Conservation (phyloP, 1,140 invertebrate species). For the Penaeus indicus region DNA sequence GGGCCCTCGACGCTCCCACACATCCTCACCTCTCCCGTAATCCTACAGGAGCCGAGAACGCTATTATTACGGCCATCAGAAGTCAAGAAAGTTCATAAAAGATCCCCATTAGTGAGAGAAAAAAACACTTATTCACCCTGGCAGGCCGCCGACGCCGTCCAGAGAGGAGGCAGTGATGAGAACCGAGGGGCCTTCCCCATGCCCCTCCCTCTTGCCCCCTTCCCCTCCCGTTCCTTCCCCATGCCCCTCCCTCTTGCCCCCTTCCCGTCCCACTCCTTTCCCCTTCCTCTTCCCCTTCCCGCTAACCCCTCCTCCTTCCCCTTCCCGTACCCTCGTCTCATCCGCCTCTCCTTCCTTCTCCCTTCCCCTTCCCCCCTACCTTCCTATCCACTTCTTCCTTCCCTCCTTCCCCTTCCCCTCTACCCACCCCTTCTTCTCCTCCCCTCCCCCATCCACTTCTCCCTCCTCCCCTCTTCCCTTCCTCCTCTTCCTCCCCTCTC, state of each 20-base stretch:
- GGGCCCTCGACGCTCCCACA: too few species aligned
- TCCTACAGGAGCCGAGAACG: too few species aligned
- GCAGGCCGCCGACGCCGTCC: too few species aligned
- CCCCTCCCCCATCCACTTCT: background rate
- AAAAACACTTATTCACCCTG: too few species aligned
- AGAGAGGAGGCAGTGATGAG: too few species aligned
- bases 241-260: background rate
- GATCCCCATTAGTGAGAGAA: too few species aligned
- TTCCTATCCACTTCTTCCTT: background rate
- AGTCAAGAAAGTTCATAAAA: too few species aligned
- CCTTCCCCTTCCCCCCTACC: background rate
- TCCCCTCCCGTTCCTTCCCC: background rate
- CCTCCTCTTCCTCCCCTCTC: background rate
- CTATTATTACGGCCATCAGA: too few species aligned
- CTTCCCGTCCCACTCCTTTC: background rate
- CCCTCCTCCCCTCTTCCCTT: background rate
- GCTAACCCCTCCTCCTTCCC: background rate
- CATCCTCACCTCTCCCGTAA: too few species aligned
- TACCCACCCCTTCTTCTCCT: background rate
- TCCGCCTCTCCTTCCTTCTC: background rate
- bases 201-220: background rate
- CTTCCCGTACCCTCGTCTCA: background rate
- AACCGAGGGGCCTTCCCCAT: too few species aligned
- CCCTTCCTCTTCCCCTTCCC: background rate
- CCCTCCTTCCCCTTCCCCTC: background rate